A percentile compares a stretch with the other conserved stretches of the same genome.
Evolutionary conservation across 2,888 invertebrate species (phyloP).

Genomic region (Lycophotia porphyrea): DNA sequence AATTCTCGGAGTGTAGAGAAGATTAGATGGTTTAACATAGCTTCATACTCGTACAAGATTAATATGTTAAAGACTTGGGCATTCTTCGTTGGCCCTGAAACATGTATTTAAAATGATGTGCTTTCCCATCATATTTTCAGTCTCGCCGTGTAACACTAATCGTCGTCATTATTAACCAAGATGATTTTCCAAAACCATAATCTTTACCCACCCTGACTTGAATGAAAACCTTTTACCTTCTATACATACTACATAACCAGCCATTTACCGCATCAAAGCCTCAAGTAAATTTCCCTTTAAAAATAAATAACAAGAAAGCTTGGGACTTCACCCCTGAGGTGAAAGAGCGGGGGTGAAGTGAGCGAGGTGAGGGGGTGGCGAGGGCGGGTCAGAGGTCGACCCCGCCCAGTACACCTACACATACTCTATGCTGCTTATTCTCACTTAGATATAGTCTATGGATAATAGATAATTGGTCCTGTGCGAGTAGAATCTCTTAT

Average conservation of each 20-base stretch:
- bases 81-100: neutral
- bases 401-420: slow-evolving; percentile 79
- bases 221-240: slow-evolving; percentile 2
- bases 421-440: slow-evolving; percentile 55
- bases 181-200: neutral
- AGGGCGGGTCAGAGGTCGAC: slow-evolving; percentile 86
- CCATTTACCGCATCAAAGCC: slow-evolving; percentile 46
- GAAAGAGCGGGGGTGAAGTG: slow-evolving; percentile 77
- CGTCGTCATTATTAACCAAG: neutral
- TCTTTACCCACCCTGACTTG: neutral
- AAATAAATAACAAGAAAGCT: slow-evolving; percentile 69
- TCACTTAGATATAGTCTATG: slow-evolving; percentile 17
- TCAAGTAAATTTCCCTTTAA: slow-evolving; percentile 60
- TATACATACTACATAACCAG: slow-evolving; percentile 26
- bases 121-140: neutral
- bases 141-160: neutral
- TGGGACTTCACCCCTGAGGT: slow-evolving; percentile 75
- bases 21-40: neutral
- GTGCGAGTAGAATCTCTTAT: slow-evolving; percentile 32
- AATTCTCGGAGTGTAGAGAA: neutral
- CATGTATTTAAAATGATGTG: neutral
- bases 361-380: slow-evolving; percentile 73
- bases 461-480: slow-evolving; percentile 53
- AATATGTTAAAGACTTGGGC: neutral
- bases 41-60: neutral